A percentile compares a stretch with the other conserved stretches of the same genome.
Evolutionary conservation across 1,140 invertebrate species (phyloP).

Genomic region (Galendromus occidentalis): DNA sequence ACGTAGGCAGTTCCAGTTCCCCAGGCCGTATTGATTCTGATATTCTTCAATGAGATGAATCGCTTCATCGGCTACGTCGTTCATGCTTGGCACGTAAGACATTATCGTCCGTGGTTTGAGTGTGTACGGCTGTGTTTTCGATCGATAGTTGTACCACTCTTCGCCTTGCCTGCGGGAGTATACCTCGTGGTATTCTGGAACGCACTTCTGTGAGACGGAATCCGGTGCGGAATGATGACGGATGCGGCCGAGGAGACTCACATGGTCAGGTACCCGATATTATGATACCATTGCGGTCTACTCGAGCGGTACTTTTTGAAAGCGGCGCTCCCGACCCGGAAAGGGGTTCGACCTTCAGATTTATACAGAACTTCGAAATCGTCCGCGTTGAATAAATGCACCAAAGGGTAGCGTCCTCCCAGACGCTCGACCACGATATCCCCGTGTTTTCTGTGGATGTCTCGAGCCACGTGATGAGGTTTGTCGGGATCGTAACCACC

Average conservation of each 20-base stretch:
- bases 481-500: conserved; percentile 8
- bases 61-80: conserved; percentile 58
- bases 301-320: conserved; percentile 9
- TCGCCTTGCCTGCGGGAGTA: conserved; percentile 45
- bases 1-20: not conserved
- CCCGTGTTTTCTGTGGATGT: not conserved
- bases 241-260: too few relatives aligned
- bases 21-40: not conserved
- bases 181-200: too few relatives aligned
- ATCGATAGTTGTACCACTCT: conserved; percentile 56
- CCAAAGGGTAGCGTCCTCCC: not conserved
- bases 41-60: conserved; percentile 39
- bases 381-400: conserved; percentile 2
- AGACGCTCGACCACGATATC: not conserved
- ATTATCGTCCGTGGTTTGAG: conserved; percentile 50
- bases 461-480: not conserved
- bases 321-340: not conserved
- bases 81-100: conserved; percentile 47
- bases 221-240: too few relatives aligned
- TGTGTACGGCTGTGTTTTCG: conserved; percentile 60
- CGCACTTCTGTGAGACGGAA: too few relatives aligned
- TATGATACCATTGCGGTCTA: conserved; percentile 1
- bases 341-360: not conserved
- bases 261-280: conserved; percentile 9
- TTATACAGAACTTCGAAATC: not conserved